Base-by-base conservation (phyloP, 64 coral and sea anemone species). In the Montipora efflorescens region DNA sequence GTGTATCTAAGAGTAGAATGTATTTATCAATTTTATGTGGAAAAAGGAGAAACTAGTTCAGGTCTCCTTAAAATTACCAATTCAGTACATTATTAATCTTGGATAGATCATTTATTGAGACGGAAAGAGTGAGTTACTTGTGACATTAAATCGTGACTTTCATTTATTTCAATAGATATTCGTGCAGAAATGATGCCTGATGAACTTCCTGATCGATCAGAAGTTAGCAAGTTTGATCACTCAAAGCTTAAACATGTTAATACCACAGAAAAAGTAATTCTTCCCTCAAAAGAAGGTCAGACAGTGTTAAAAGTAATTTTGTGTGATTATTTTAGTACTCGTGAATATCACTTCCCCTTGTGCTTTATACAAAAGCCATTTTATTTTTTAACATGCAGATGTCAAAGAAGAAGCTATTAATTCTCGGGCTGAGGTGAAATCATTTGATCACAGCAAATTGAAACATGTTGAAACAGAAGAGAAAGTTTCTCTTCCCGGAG, bases 391-490 rank as follows among this genome's bases (percentile, higher is more conserved):
- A 90, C 77, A 52, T 59, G 78, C 47, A 97, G 96, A 94, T 59
- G 94, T 97, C 55, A 87, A 97, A 71, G 96, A 91, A 3, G 96
- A 97, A 89, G 83, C 71, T 57, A 76, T 77, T 57, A 88, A 89
- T 88, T 95, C 90, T 78, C 76, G 92, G 71, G 92, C 96, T 19
- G 89, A 97, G 78, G 96, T 97, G 46, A 94, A 97, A 71, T 82
- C 90, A 9, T 97, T 97, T 19, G 93, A 97, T 58, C 89, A 94
- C 84, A 73, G 64, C 52, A 94, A 97, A 79, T 90, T 97, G 28
- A 97, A 97, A 69, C 96, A 97, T 89, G 96, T 97, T 19, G 59
- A 97, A 80, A 97, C 96, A 22, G 21, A 88, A 75, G 96, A 97
- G 74, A 97, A 97, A 55, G 94, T 95, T 15, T 74, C 96, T 16